Base-by-base conservation (phyloP, 2,113 vertebrate genomes). In the Amblyornis subalaris region DNA sequence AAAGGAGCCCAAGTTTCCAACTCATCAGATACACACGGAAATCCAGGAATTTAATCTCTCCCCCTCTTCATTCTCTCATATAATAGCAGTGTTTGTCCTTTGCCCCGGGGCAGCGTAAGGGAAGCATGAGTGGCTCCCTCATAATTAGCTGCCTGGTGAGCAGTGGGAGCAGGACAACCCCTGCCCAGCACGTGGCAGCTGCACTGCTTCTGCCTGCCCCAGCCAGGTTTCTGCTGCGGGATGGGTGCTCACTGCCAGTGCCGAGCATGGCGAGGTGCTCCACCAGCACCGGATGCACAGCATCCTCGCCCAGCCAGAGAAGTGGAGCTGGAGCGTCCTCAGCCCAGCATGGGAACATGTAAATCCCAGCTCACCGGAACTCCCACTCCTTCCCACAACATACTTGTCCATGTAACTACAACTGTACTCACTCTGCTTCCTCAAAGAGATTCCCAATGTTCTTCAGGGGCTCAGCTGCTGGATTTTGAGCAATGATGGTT, bases 371-470 rank as follows among this genome's bases (percentile, higher is more conserved):
- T 76, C 5, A 0, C 15, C 74, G 42, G 50, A 69, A 48, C 24
- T 85, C 48, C 29, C 10, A 22, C 36, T 89, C 51, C 38, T 66
- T 61, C 67, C 60, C 82, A 66, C 0, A 0, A 33, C 44, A 48
- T 33, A 62, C 14, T 36, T 48, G n/a, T 1, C 72, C 45, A 19
- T 3, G 2, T 7, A 16, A 65, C 42, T 42, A 28, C 7, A 12
- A 29, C 44, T 29, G 21, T 92, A 98, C 98, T 98, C 96, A 99
- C 99, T 98, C 98, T 44, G 99, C 98, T 95, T 99, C 98, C 79
- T 99, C 98, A 1, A 99, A 98, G 76, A 99, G 98, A 65, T 96
- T 94, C 40, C 98, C 99, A 24, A 99, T 98, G 95, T 99, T 98
- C 11, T 97, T 98, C 73, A 99, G 98, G 3, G 99, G 99, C 85